Conservation (phyloP, 2,888 invertebrate genomes). For the Dicycla oo region DNA sequence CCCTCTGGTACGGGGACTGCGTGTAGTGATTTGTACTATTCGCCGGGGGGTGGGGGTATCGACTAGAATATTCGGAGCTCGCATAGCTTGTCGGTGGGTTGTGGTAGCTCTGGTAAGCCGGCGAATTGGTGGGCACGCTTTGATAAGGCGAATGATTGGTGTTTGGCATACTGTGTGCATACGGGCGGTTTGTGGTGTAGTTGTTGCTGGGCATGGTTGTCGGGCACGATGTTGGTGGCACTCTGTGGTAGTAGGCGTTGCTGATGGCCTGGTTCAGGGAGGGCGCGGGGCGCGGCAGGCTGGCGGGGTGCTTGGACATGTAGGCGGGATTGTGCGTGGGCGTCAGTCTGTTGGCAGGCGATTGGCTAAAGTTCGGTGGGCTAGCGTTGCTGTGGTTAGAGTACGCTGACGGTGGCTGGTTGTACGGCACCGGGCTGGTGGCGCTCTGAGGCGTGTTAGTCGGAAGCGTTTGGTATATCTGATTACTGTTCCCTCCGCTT, state of each 20-base stretch:
- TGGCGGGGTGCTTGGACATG: constrained; percentile 77
- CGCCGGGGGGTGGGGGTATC: constrained; percentile 84
- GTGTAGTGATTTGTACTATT: constrained; percentile 81
- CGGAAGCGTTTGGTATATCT: constrained; percentile 83
- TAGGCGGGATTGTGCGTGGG: constrained; percentile 81
- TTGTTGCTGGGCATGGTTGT: constrained; percentile 71
- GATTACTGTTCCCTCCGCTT: constrained; percentile 73
- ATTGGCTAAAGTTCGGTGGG: constrained; percentile 78
- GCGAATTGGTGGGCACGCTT: constrained; percentile 86
- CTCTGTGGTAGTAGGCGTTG: constrained; percentile 85
- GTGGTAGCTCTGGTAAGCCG: constrained; percentile 87
- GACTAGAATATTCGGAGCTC: constrained; percentile 88
- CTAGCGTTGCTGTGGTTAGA: constrained; percentile 77
- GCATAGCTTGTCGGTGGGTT: constrained; percentile 88
- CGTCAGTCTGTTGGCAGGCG: constrained; percentile 83
- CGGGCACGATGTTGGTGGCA: constrained; percentile 77
- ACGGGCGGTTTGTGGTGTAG: constrained; percentile 78
- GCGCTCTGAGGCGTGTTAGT: constrained; percentile 75
- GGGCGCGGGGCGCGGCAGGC: constrained; percentile 79
- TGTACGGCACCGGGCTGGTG: constrained; percentile 83
- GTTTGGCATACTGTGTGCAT: constrained; percentile 73
- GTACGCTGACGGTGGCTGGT: constrained; percentile 82
- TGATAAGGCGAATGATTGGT: constrained; percentile 83
- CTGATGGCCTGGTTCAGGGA: constrained; percentile 80
- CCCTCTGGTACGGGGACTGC: constrained; percentile 91